These are phyloP conservation scores for Scaptomyza montana DNA, from an alignment of 1,140 invertebrate species.

Conservation along the genomic window DNA sequence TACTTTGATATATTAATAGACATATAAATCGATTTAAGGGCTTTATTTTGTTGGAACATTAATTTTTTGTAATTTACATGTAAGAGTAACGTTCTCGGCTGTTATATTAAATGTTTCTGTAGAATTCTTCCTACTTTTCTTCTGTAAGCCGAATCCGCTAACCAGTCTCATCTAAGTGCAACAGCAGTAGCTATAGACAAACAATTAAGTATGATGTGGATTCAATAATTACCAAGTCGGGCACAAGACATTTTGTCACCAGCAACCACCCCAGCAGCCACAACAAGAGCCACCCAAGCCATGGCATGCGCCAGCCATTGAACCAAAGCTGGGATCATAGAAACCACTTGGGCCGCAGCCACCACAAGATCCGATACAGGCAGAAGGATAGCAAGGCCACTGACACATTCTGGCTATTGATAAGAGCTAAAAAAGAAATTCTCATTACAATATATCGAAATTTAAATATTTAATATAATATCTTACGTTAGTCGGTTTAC, in stretches of 20 bases:
- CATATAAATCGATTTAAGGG: background rate
- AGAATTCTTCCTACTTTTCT: slow-evolving; percentile 34
- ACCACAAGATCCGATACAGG: slow-evolving; percentile 30
- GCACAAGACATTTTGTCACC: background rate
- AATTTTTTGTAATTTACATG: background rate
- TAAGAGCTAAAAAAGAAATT: slow-evolving; percentile 15
- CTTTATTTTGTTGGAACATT: background rate
- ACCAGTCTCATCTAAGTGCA: background rate
- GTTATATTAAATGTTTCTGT: background rate
- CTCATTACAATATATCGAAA: background rate
- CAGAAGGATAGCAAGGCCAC: slow-evolving; percentile 25
- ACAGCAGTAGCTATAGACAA: background rate
- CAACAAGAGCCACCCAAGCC: slow-evolving; percentile 7
- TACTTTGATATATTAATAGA: background rate
- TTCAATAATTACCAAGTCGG: background rate
- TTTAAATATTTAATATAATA: no score
- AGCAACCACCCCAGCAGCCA: slow-evolving; percentile 14
- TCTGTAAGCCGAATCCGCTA: slow-evolving; percentile 19
- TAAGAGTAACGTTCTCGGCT: background rate
- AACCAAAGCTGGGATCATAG: slow-evolving; percentile 26
- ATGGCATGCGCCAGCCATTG: background rate
- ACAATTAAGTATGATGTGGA: background rate
- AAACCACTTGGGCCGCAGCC: slow-evolving; percentile 23
- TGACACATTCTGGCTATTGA: slow-evolving; percentile 19
- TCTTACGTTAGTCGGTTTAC: slow-evolving; percentile 21